These are phyloP conservation scores for Ailuropoda melanoleuca DNA, from an alignment of 2,113 vertebrate species.

Conservation along the genomic window DNA sequence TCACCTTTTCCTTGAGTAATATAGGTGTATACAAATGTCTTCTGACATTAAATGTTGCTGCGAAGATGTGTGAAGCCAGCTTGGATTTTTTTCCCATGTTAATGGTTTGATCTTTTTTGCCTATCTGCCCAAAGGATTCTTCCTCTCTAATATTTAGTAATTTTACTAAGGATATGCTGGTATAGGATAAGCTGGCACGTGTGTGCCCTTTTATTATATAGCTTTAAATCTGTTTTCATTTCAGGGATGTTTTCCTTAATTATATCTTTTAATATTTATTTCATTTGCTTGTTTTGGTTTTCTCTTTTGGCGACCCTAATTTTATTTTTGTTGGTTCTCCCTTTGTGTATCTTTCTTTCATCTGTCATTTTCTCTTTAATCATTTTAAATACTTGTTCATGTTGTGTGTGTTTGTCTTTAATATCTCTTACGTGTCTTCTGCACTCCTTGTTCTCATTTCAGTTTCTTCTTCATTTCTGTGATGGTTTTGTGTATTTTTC, in stretches of 20 bases:
- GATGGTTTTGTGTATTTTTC: background rate
- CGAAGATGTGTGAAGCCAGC: background rate
- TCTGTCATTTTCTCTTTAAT: constrained; percentile 25
- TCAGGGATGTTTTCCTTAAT: constrained; percentile 30
- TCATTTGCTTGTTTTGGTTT: constrained; percentile 15
- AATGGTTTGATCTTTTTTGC: background rate
- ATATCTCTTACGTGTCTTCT: background rate
- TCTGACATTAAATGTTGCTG: background rate
- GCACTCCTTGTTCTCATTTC: background rate
- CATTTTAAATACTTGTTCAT: background rate
- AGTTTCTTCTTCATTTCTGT: constrained; percentile 15
- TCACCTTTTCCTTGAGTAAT: background rate
- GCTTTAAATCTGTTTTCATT: constrained; percentile 3
- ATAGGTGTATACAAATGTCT: background rate
- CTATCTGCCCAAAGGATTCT: background rate
- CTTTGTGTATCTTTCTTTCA: background rate
- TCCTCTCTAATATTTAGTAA: background rate
- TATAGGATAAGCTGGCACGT: background rate
- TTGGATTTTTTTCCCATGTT: background rate
- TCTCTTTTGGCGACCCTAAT: background rate
- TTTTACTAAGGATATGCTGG: background rate
- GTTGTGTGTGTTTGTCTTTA: background rate
- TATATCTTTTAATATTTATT: constrained; percentile 16
- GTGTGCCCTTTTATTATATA: background rate
- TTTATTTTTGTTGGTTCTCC: background rate